A percentile compares a stretch with the other conserved stretches of the same genome.
These are phyloP conservation scores for Emydocephalus ijimae DNA, from an alignment of 2,113 vertebrate genomes.

Conservation along the genomic window DNA sequence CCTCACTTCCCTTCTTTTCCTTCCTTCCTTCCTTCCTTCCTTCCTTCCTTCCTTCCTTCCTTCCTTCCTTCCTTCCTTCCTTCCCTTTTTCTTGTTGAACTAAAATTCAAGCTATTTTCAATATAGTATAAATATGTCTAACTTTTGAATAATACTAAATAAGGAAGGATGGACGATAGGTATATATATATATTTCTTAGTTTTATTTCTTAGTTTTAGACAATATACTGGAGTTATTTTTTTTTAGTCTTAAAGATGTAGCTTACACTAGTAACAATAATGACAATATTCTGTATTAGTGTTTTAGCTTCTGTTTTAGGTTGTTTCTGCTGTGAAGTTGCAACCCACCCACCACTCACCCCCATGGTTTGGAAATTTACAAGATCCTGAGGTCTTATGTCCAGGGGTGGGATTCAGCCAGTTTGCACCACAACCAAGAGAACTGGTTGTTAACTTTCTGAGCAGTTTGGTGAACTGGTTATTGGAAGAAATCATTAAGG, in stretches of 20 bases:
- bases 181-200: not conserved
- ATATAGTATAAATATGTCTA: not conserved
- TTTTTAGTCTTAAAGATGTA: not conserved
- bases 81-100: not conserved
- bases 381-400: not conserved
- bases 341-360: not conserved
- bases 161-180: not conserved
- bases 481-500: too few species aligned
- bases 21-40: too few species aligned
- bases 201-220: not conserved
- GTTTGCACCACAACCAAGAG: too few species aligned
- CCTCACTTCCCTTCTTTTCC: too few species aligned
- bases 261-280: not conserved
- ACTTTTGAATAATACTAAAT: not conserved
- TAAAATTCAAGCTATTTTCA: not conserved
- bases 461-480: too few species aligned
- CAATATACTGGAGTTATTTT: not conserved
- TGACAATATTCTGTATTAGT: not conserved
- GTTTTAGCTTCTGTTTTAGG: not conserved
- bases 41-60: too few species aligned
- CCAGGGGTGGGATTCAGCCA: too few species aligned
- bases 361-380: not conserved
- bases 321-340: not conserved
- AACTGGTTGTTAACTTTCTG: too few species aligned
- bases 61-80: too few species aligned